Base-by-base conservation (phyloP, 2,113 vertebrate species). In the Calypte anna region DNA sequence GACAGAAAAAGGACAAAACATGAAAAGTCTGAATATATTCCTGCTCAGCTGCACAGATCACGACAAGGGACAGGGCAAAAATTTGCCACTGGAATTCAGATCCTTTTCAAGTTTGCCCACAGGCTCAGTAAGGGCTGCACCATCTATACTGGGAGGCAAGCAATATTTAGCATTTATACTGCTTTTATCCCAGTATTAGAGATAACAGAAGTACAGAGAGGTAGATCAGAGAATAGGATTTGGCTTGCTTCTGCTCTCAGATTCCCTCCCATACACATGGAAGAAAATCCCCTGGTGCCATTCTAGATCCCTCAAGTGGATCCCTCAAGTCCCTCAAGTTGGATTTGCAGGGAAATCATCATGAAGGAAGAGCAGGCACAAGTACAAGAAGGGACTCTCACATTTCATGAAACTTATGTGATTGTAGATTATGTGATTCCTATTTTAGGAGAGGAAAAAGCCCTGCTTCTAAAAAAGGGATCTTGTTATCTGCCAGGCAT, bases 1-100 rank as follows among this genome's bases (percentile, higher is more conserved):
- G 63, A 82, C 63, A 94, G 68, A 82, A 80, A 74, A 79, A 81
- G 61, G 70, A 83, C 53, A 88, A 86, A 93, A 87, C 61, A n/a
- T 77, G 20, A 86, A 15, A 92, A 74, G 31, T 86, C 85, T 48
- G 68, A 79, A 67, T 55, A 18, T 40, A 91, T 93, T 95, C 84
- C 82, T 94, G 48, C 31, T 92, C 3, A 3, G 44, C 17, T 38
- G 38, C 40, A 89, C 74, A 82, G 46, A 66, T 58, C 70, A 77
- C 50, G 46, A 84, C 58, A 88, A 80, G 15, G 50, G 81, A 88
- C 53, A 89, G 55, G 0, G 2, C 23, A 89, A 55, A 85, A 78
- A 87, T 55, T 23, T 43, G 51, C 51, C 10, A 5, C 63, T 50
- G 63, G 40, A 89, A 62, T 77, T 94, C 58, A 76, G 48, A 83